Evolutionary conservation across 2,888 invertebrate genomes (phyloP), one percentile per base, ranked within the genome.

Genomic region (Shargacucullia verbasci): DNA sequence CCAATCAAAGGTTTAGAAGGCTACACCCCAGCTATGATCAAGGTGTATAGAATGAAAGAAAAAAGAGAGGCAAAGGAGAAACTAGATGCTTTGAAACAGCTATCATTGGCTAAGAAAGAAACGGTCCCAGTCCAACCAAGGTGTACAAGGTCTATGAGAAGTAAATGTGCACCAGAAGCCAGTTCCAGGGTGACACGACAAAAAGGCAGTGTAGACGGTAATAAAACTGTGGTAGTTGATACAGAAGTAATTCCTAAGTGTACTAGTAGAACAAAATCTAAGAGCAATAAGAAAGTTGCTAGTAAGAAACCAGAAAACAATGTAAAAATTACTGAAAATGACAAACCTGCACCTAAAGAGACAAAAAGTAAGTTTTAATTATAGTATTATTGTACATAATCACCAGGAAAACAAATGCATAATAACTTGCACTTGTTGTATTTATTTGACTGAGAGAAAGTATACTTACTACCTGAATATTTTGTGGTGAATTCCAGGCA

Each of bases 11-110:
- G 76, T 1, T 74, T 89, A 14, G 82, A 86, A 71, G 92, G 93
- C 0, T 95, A 95, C 64, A 95, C 95, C 0, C 92, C 95, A 41
- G 95, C 94, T 0, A 95, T 95, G 95, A 87, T 95, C 55, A 91
- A 85, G 78, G 87, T 95, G 0, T 82, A 94, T 64, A 89, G 80
- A 73, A 85, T 87, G 52, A 95, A 94, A 83, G 88, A 92, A 59
- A 94, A 94, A 66, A 79, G 92, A 35, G 89, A 92, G 75, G 87
- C 87, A 9, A 87, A 88, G 40, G 94, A 94, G 62, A 88, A 77
- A 59, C 64, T 84, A 10, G 89, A 90, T 15, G 82, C 81, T 1
- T 68, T 80, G 6, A 89, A 87, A 68, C 82, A 82, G 38, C 77
- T 80, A 54, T 72, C 60, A 50, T 41, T 54, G 13, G 66, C 71